A percentile compares a stretch with the other conserved stretches of the same genome.
Conservation (phyloP, 2,113 vertebrate genomes). For the Anseranas semipalmata region DNA sequence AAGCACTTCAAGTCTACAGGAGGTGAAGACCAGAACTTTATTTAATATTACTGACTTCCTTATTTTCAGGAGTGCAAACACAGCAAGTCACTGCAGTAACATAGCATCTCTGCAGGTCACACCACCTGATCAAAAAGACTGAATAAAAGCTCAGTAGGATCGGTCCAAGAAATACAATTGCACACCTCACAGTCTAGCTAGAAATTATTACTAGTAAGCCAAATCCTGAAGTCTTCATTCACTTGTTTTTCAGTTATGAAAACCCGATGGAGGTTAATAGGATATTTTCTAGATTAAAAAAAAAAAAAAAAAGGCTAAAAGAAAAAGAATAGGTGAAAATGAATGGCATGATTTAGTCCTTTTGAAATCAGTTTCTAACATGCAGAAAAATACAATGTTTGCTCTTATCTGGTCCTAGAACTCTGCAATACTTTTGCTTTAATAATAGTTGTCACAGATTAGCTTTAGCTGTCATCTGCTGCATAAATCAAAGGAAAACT, state of each 20-base stretch:
- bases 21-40: neutral
- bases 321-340: neutral
- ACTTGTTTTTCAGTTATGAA: neutral
- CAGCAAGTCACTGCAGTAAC: neutral
- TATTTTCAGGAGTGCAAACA: neutral
- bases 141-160: neutral
- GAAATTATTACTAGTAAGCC: neutral
- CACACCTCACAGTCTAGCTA: neutral
- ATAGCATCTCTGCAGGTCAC: neutral
- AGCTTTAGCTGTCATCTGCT: conserved; percentile 18
- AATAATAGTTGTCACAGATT: conserved; percentile 4
- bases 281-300: neutral
- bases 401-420: neutral
- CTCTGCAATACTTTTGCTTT: neutral
- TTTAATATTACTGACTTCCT: neutral
- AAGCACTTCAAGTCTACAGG: neutral
- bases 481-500: conserved; percentile 26
- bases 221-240: neutral
- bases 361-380: neutral
- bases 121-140: neutral
- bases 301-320: accelerated
- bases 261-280: neutral
- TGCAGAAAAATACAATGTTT: neutral
- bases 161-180: neutral
- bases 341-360: neutral